Base-by-base conservation (phyloP, 2,113 vertebrate genomes). In the Ailurus styani region DNA sequence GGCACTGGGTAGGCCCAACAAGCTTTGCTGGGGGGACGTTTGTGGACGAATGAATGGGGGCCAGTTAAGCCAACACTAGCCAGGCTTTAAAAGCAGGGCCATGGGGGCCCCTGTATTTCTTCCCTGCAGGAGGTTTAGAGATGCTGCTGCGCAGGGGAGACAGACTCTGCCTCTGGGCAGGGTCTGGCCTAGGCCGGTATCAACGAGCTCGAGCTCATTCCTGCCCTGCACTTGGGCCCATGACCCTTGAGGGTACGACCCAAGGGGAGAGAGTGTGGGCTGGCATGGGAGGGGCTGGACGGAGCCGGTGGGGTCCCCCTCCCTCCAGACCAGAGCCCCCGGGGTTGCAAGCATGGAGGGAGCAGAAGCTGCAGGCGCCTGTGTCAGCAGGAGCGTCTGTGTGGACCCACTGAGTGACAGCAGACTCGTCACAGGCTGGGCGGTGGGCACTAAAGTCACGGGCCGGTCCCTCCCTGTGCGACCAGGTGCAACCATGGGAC, bases 401-500 rank as follows among this genome's bases (percentile, higher is more conserved):
- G 31, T 4, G 79, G 50, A 13, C 0, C 0, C 55, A 34, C 5
- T 0, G 2, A n/a, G 52, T 6, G 5, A 23, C 1, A 27, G 62
- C 55, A 57, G 23, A 15, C 20, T 4, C 3, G 0, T 5, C 29
- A 0, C 37, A 6, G 62, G 40, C 52, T n/a, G n/a, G 6, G 55
- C 15, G 1, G n/a, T 8, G 29, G 8, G 42, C 6, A 23, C 75
- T 27, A 15, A 42, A 20, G 64, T 29, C 4, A 3, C 0, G 5
- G 57, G 34, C 62, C 42, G 0, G 5, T 8, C 54, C 62, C 29
- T 1, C 77, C 47, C 52, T 57, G 3, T 0, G 1, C 4, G 20
- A 0, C 14, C 3, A 0, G 2, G 68, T 0, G 3, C 6, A 2
- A 3, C 0, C 2, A 7, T 2, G 0, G 27, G 54, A 5, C 64